Evolutionary conservation across 35 echinoderm and acorn worm genomes (phyloP).

Genomic region (Apostichopus parvimensis): DNA sequence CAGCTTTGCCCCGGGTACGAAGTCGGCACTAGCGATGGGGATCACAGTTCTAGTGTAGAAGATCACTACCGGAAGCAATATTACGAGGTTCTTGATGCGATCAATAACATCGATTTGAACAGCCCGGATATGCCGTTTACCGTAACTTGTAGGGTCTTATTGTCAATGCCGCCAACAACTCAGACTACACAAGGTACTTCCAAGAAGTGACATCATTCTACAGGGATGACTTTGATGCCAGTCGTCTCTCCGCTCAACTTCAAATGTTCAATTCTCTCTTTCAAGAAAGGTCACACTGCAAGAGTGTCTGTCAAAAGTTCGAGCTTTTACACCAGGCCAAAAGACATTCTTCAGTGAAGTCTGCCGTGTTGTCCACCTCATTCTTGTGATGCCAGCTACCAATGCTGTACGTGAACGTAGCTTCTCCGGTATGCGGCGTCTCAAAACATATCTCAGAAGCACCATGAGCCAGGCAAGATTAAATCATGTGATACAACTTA

Average conservation of each 20-base stretch:
- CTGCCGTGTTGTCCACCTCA: conserved; percentile 8
- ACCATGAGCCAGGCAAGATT: too few species aligned
- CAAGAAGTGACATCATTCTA: conserved; percentile 7
- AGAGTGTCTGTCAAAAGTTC: background rate
- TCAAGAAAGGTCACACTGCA: conserved; percentile 1
- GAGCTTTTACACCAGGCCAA: background rate
- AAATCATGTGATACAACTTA: too few species aligned
- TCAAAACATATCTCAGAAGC: too few species aligned
- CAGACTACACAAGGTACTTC: background rate
- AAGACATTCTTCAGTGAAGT: conserved; percentile 19
- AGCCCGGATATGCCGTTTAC: conserved; percentile 7
- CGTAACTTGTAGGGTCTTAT: background rate
- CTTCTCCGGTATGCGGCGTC: too few species aligned
- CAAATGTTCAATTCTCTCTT: background rate
- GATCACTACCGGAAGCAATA: background rate
- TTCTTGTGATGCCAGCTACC: conserved; percentile 7
- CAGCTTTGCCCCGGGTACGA: too few species aligned
- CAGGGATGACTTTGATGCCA: conserved; percentile 2
- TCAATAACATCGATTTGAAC: background rate
- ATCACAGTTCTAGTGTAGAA: conserved; percentile 18
- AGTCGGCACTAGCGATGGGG: background rate
- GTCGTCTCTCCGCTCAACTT: background rate
- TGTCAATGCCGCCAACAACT: background rate
- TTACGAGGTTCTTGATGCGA: conserved; percentile 10
- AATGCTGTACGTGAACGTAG: too few species aligned